phyloP scores from a whole-genome alignment of 2,888 invertebrate species.

The Antheraea yamamai region DNA sequence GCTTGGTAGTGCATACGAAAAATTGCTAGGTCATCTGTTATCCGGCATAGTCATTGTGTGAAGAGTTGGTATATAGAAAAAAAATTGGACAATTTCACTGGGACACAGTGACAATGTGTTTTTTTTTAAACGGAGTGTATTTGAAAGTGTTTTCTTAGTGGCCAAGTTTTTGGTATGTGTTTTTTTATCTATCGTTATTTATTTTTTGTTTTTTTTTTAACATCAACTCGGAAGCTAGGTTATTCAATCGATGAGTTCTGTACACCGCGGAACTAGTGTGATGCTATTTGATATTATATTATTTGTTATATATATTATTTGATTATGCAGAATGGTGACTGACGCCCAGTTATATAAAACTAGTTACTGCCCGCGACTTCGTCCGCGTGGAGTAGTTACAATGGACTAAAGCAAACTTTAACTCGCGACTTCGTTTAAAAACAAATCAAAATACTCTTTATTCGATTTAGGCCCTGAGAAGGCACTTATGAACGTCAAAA shows the following conservation, averaged over 20 bases:
- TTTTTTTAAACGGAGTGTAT: constrained; percentile 32
- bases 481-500: too few relatives aligned
- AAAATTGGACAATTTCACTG: constrained; percentile 50
- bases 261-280: neutral
- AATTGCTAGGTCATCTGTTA: constrained; percentile 56
- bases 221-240: constrained; percentile 27
- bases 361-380: too few relatives aligned
- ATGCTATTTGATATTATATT: neutral
- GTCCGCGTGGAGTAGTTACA: too few relatives aligned
- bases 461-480: too few relatives aligned
- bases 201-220: constrained; percentile 23
- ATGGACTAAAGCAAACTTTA: too few relatives aligned
- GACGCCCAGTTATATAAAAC: too few relatives aligned
- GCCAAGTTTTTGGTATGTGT: constrained; percentile 39
- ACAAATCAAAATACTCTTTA: too few relatives aligned
- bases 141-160: constrained; percentile 30
- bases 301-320: neutral
- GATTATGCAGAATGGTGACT: neutral
- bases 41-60: constrained; percentile 51
- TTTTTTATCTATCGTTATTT: constrained; percentile 17
- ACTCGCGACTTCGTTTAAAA: too few relatives aligned
- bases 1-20: constrained; percentile 46
- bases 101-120: constrained; percentile 51
- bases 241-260: constrained; percentile 12
- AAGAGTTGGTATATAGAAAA: constrained; percentile 25